Base-by-base conservation (phyloP, 2,797 vertebrate species). In the Chromis chromis region DNA sequence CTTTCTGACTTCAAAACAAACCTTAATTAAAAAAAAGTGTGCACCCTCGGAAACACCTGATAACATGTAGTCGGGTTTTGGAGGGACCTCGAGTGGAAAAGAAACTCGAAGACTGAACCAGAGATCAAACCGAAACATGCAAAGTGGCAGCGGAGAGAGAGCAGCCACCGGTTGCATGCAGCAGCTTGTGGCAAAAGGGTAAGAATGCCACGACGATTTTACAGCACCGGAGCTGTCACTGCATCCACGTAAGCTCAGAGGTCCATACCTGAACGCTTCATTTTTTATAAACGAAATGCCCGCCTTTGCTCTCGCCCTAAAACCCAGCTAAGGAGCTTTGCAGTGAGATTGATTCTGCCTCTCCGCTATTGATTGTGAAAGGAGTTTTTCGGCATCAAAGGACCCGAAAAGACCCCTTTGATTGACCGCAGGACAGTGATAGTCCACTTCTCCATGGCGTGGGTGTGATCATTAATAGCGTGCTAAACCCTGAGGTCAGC, bases 1-100 rank as follows among this genome's bases (percentile, higher is more conserved):
- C 74, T 80, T 84, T 71, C 39, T 73, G 75, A 82, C 86, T 86
- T 92, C 88, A 86, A 81, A 91, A 89, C 83, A 85, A 88, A 86
- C 68, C 78, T 78, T 89, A 77, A 93, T 93, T 91, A 81, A 87
- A 31, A 81, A 87, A 31, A 92, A 89, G 70, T 80, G 72, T 60
- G 61, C 76, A 19, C 27, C 54, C 24, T 67, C 56, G 70, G 70
- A 89, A 81, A 81, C 76, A 76, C 71, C 73, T 75, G 72, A 70
- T 68, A 56, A 66, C 48, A 64, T 74, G 63, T 19, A 60, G 64
- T 25, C 65, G 60, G 25, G 65, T 50, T 64, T 71, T 7, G 13
- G 62, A 33, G 8, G 14, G 65, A 44, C 42, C 17, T 44, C 33
- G 10, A 11, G 10, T 36, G 33, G 33, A 76, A 46, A 28, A 67